phyloP scores from a whole-genome alignment of 2,888 invertebrate genomes.

The Octodonta nipae region DNA sequence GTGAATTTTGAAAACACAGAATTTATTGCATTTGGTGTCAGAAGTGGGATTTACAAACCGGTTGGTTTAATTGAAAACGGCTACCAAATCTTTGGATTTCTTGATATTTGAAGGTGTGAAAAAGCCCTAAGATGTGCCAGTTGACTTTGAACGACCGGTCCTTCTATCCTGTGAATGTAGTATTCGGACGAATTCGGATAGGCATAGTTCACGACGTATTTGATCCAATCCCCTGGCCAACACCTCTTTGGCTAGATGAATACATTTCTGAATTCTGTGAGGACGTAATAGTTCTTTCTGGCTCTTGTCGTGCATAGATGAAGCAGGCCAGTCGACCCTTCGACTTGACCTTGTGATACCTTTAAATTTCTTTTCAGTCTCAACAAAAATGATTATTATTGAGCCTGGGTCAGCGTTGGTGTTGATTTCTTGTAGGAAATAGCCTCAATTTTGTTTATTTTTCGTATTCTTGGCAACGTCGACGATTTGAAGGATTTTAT shows the following conservation, averaged over 20 bases:
- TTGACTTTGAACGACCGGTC: slow-evolving; percentile 75
- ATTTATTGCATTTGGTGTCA: too few species aligned
- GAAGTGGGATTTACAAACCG: too few species aligned
- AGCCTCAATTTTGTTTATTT: slow-evolving; percentile 57
- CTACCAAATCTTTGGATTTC: slow-evolving; percentile 78
- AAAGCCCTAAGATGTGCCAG: slow-evolving; percentile 89
- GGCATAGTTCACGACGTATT: slow-evolving; percentile 92
- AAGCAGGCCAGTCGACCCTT: slow-evolving; percentile 59
- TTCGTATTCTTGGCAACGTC: slow-evolving; percentile 80
- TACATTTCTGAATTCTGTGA: slow-evolving; percentile 78
- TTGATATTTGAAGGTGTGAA: slow-evolving; percentile 79
- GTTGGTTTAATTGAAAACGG: slow-evolving; percentile 80
- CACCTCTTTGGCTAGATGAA: slow-evolving; percentile 93
- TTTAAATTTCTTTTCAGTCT: slow-evolving; percentile 81
- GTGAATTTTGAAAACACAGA: too few species aligned
- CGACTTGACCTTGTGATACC: slow-evolving; percentile 65
- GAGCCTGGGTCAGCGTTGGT: slow-evolving; percentile 64
- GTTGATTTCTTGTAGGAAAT: slow-evolving; percentile 64
- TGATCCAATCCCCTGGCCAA: slow-evolving; percentile 92
- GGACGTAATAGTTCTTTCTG: slow-evolving; percentile 85
- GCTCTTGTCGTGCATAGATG: slow-evolving; percentile 86
- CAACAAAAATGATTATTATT: slow-evolving; percentile 89
- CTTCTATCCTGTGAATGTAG: slow-evolving; percentile 93
- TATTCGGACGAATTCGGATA: slow-evolving; percentile 91
- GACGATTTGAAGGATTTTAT: slow-evolving; percentile 78